phyloP scores from a whole-genome alignment of 1,140 invertebrate species.

The Batillaria attramentaria region DNA sequence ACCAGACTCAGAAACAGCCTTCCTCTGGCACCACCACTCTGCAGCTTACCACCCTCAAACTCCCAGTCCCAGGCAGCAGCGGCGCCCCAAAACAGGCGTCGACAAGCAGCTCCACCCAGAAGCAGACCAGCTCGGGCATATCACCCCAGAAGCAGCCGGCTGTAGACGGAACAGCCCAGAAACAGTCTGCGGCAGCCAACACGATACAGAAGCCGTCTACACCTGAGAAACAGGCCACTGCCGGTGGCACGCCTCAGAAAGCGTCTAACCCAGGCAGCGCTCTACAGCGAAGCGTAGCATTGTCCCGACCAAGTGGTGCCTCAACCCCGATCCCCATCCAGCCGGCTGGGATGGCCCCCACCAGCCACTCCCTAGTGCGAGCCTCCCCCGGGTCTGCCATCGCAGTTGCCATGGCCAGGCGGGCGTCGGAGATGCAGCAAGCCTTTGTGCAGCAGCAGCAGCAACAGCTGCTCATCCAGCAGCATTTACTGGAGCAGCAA shows the following conservation, averaged over 20 bases:
- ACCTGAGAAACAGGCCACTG: background rate
- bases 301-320: background rate
- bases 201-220: background rate
- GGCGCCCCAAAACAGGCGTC: background rate
- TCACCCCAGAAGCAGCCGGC: background rate
- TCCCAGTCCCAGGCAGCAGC: background rate
- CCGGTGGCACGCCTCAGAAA: background rate
- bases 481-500: background rate
- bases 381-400: background rate
- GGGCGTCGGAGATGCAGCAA: slow-evolving; percentile 11
- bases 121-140: background rate
- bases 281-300: slow-evolving; percentile 6
- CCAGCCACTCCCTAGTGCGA: background rate
- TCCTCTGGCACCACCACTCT: background rate
- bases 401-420: background rate
- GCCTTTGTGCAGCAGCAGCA: background rate
- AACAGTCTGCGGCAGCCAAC: background rate
- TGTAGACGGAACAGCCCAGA: no score
- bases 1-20: slow-evolving; percentile 10
- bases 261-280: slow-evolving; percentile 8
- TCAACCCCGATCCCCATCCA: background rate
- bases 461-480: slow-evolving; percentile 18
- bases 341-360: background rate
- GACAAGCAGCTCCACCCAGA: background rate
- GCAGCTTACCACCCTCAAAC: background rate